Evolutionary conservation across 2,797 vertebrate species (phyloP).

Genomic region (Rallus crepitans): DNA sequence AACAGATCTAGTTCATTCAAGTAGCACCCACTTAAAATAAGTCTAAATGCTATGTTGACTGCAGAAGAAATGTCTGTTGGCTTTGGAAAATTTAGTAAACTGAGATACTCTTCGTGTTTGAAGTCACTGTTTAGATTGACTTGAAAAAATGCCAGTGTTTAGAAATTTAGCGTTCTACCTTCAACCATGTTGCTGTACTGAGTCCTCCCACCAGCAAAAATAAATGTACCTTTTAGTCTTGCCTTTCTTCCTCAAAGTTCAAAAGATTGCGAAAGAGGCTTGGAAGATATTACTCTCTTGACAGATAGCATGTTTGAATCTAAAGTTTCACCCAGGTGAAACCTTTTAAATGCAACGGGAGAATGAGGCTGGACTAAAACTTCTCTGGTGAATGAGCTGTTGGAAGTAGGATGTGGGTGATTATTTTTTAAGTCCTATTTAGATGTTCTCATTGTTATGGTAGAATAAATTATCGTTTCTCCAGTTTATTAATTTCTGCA

Average conservation of each 20-base stretch:
- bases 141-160: not conserved
- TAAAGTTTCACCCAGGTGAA: not conserved
- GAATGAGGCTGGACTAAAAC: not conserved
- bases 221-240: no score
- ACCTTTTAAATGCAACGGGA: not conserved
- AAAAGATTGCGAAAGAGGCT: accelerated
- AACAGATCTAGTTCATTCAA: not conserved
- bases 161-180: not conserved
- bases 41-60: not conserved
- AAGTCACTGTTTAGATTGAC: not conserved
- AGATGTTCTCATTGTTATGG: not conserved
- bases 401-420: not conserved
- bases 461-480: not conserved
- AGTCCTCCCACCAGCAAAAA: no score
- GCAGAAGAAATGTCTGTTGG: not conserved
- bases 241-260: accelerated
- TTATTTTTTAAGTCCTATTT: not conserved
- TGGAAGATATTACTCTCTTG: accelerated
- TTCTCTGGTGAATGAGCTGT: not conserved
- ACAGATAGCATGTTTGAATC: not conserved
- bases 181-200: not conserved
- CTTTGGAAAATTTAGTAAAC: not conserved
- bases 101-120: no score
- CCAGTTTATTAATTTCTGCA: not conserved
- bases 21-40: not conserved